These are phyloP conservation scores for Ispidina picta DNA, from an alignment of 2,797 vertebrate species.

Conservation along the genomic window DNA sequence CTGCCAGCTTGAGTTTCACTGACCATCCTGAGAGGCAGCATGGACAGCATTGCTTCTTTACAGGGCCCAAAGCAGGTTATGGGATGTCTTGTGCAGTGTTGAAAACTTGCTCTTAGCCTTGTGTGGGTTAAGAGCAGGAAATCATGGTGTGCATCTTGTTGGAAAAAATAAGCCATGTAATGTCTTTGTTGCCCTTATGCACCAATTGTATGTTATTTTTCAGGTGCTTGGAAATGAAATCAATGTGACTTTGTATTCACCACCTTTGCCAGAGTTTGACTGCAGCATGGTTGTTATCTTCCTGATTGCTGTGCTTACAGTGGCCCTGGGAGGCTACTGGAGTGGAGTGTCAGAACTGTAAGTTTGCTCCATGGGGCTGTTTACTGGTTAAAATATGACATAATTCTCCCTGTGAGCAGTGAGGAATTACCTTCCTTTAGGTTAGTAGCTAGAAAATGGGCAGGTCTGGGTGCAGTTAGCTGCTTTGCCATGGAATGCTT, in stretches of 20 bases:
- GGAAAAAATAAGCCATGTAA: not conserved
- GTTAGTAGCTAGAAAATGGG: not conserved
- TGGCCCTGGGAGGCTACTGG: conserved; percentile 92
- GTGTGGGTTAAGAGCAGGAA: not conserved
- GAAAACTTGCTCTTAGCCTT: not conserved
- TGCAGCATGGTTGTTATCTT: conserved; percentile 90
- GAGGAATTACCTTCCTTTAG: not conserved
- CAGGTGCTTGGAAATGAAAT: conserved; percentile 83
- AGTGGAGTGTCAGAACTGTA: conserved; percentile 90
- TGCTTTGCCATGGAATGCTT: not conserved
- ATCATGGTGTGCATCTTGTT: not conserved
- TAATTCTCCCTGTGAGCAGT: not conserved
- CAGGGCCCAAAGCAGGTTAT: not conserved
- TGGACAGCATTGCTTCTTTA: not conserved
- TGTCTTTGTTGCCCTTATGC: not conserved
- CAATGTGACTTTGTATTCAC: conserved; percentile 86
- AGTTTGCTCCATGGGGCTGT: conserved; percentile 51
- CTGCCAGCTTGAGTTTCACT: not conserved
- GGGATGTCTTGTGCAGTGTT: not conserved
- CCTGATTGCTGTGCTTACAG: conserved; percentile 87
- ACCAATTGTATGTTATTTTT: conserved; percentile 22
- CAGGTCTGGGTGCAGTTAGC: not conserved
- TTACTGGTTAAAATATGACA: too few relatives aligned
- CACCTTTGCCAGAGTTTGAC: conserved; percentile 81
- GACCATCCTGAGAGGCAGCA: not conserved